Conservation (phyloP, 1,140 invertebrate genomes). For the Tetramorium alpestre region DNA sequence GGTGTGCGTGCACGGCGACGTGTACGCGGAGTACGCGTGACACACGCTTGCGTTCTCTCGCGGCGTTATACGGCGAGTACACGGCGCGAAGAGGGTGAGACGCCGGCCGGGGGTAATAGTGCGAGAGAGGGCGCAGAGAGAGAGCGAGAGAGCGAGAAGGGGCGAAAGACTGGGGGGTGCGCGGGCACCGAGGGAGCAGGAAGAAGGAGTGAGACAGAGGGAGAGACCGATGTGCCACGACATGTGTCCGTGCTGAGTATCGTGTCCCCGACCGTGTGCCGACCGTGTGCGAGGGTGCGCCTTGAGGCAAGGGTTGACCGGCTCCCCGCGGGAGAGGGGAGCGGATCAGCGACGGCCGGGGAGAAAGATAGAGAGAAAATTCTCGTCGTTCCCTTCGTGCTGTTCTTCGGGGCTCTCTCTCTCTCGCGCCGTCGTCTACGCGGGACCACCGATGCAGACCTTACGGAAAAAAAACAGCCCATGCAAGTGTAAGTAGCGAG, state of each 20-base stretch:
- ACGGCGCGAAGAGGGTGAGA: conserved; percentile 20
- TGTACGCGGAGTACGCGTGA: not conserved
- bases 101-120: not conserved
- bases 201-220: conserved; percentile 41
- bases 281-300: conserved; percentile 56
- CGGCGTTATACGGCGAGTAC: not conserved
- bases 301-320: conserved; percentile 11
- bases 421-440: conserved; percentile 56
- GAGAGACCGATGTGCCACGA: conserved; percentile 61
- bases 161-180: not conserved
- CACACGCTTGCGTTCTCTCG: conserved; percentile 11
- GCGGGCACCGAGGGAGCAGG: not conserved
- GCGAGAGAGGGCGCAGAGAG: not conserved
- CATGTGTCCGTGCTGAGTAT: conserved; percentile 74
- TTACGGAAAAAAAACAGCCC: conserved; percentile 95
- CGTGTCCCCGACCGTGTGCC: conserved; percentile 67
- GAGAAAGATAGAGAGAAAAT: conserved; percentile 56
- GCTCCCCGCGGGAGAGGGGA: not conserved
- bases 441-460: conserved; percentile 90
- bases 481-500: conserved; percentile 92
- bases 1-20: conserved; percentile 8
- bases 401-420: conserved; percentile 53
- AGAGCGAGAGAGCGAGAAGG: not conserved
- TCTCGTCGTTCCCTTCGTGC: conserved; percentile 42
- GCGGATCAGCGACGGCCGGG: conserved; percentile 8